Evolutionary conservation across 2,888 invertebrate species (phyloP), one percentile per base, ranked within the genome.

Genomic region (Yponomeuta malinellus): DNA sequence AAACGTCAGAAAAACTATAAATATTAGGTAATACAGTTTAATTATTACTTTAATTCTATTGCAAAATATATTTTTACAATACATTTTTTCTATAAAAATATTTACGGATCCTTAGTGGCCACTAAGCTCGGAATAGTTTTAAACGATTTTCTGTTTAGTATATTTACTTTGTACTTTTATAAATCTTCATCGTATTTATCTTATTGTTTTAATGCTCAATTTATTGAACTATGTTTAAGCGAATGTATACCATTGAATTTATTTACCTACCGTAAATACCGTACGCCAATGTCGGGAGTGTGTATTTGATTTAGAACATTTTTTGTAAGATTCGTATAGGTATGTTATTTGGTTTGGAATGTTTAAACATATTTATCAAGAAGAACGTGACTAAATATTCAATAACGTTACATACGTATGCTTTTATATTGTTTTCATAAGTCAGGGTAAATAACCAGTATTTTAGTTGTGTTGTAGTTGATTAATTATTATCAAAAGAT

Each of bases 151-250:
- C 8, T 43, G 8, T 43, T 43, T 8, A 8, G 43, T 43, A 5
- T 43, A 43, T 43, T 43, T 43, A 43, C 9, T 43, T 43, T 43
- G 43, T 43, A 43, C 43, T 43, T 43, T 43, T 43, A 43, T 43
- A 6, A 43, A 43, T 43, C 43, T 43, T 43, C 43, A 43, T 33
- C 33, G 65, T 65, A 31, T 29, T 29, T 31, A 65, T 29, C 29
- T 29, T 65, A 29, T 65, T 65, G 8, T 65, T 59, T 59, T 59
- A 59, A 59, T 59, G 52, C 52, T 59, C 52, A 59, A 59, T 59
- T 12, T 52, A 52, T 10, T 52, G 10, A 59, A 59, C 15, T 31
- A 65, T 31, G 33, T 65, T 10, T 31, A 65, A 65, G 29, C 65
- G 52, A 59, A 59, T 15, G 31, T 29, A 33, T 33, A 29, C 29